A percentile compares a stretch with the other conserved stretches of the same genome.
These are phyloP conservation scores for Aphelinus certus DNA, from an alignment of 1,140 invertebrate genomes.

Conservation along the genomic window DNA sequence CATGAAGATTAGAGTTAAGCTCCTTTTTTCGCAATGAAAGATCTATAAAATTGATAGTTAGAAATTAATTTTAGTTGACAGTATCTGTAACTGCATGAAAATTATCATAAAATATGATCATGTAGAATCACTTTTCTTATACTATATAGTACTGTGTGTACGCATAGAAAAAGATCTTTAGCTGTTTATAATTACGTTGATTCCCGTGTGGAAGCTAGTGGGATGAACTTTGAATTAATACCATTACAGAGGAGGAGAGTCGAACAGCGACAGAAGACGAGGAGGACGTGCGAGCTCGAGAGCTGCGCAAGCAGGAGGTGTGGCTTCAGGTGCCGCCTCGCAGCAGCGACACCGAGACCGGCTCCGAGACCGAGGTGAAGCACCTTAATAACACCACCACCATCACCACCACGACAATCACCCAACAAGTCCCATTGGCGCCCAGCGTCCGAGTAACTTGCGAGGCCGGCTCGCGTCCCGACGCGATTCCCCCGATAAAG, in stretches of 20 bases:
- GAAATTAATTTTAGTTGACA: too few relatives aligned
- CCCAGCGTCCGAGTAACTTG: neutral
- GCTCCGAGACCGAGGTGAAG: slow-evolving; percentile 80
- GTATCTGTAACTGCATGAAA: too few relatives aligned
- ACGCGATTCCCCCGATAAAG: slow-evolving; percentile 41
- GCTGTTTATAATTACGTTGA: too few relatives aligned
- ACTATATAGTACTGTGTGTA: too few relatives aligned
- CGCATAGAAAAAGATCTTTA: too few relatives aligned
- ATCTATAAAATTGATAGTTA: too few relatives aligned
- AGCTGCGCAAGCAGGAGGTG: slow-evolving; percentile 75
- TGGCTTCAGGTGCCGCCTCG: slow-evolving; percentile 71
- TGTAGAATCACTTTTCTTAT: too few relatives aligned
- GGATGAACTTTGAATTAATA: neutral
- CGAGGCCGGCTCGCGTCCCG: slow-evolving; percentile 34
- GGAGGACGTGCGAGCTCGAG: slow-evolving; percentile 73
- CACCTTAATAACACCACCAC: slow-evolving; percentile 47
- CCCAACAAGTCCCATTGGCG: too few relatives aligned
- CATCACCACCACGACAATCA: neutral
- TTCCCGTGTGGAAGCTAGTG: too few relatives aligned
- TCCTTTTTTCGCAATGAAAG: too few relatives aligned
- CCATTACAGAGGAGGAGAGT: slow-evolving; percentile 71
- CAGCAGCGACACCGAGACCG: slow-evolving; percentile 73
- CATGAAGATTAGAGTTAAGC: too few relatives aligned
- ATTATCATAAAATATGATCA: too few relatives aligned
- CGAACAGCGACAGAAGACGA: slow-evolving; percentile 80